Evolutionary conservation across 2,797 vertebrate species (phyloP).

Genomic region (Apodemus agrarius): DNA sequence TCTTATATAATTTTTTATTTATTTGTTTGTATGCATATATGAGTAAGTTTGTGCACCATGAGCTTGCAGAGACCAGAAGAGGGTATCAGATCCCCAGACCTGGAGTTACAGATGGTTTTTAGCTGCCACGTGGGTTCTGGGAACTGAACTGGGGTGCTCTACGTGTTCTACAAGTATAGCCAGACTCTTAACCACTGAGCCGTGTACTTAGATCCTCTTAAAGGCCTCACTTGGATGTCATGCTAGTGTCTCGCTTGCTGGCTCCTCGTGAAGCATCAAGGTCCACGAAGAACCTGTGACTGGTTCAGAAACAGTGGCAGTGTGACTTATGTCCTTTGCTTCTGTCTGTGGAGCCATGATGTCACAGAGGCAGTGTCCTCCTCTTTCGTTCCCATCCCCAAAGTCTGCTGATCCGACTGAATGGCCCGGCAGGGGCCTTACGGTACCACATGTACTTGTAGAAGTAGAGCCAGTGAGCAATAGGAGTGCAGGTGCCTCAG

Average conservation of each 20-base stretch:
- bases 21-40: no score
- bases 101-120: no score
- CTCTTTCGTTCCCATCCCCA: neutral
- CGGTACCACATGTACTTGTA: neutral
- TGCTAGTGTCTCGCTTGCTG: neutral
- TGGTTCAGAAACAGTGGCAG: neutral
- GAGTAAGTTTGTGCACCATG: no score
- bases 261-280: neutral
- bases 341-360: slow-evolving; percentile 5
- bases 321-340: neutral
- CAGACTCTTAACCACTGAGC: neutral
- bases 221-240: neutral
- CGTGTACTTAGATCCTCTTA: neutral
- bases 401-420: neutral
- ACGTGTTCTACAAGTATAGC: neutral
- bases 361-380: neutral
- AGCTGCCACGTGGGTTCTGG: neutral
- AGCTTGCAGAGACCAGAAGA: no score
- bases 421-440: neutral
- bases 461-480: fast-evolving
- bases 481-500: no score
- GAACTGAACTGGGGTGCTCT: neutral
- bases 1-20: no score
- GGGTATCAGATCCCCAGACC: no score
- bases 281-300: neutral